phyloP scores from a whole-genome alignment of 2,797 vertebrate species.

The Xiphorhynchus erythropygius region DNA sequence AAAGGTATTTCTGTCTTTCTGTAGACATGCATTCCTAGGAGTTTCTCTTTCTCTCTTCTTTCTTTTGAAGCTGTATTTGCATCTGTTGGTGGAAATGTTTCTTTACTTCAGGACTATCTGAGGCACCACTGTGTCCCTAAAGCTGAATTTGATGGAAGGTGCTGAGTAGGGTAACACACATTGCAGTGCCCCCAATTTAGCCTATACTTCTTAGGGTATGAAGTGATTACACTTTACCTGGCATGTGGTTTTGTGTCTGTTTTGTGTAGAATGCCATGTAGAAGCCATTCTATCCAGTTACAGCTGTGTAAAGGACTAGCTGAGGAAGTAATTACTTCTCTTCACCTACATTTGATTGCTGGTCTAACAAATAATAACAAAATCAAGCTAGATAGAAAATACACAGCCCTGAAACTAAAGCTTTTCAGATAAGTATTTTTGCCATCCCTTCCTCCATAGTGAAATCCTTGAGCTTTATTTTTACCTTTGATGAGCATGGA shows the following conservation, averaged over 20 bases:
- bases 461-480: constrained; percentile 24
- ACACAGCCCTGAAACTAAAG: background rate
- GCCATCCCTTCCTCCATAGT: background rate
- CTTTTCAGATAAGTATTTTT: constrained; percentile 1
- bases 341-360: constrained; percentile 22
- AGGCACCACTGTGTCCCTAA: background rate
- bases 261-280: background rate
- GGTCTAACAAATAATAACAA: background rate
- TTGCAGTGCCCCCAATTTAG: background rate
- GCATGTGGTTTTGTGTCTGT: background rate
- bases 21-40: background rate
- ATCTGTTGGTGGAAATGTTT: background rate
- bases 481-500: background rate
- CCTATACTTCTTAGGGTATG: background rate
- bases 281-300: background rate
- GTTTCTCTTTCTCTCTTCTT: background rate
- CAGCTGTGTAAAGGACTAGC: background rate
- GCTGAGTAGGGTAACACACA: background rate
- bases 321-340: background rate
- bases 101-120: background rate
- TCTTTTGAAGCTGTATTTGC: background rate
- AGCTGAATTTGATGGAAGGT: background rate
- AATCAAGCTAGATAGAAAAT: background rate
- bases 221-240: background rate
- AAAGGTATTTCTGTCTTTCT: constrained; percentile 44